Evolutionary conservation across 2,113 vertebrate species (phyloP), one percentile per base, ranked within the genome.

Genomic region (Scortum barcoo): DNA sequence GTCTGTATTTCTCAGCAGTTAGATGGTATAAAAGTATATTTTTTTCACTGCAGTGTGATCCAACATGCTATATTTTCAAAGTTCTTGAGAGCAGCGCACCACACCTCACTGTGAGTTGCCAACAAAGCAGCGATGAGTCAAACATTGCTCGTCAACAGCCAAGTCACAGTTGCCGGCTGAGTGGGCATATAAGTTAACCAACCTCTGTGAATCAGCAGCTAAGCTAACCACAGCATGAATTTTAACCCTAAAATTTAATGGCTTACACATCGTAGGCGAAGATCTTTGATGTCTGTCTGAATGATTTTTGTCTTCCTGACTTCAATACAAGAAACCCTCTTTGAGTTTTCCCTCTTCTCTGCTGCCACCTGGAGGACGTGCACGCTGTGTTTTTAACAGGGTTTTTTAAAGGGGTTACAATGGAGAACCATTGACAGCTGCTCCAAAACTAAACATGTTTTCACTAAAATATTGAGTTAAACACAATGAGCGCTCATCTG

Each of bases 311-410:
- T n/a, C n/a, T n/a, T n/a, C n/a, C n/a, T n/a, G n/a, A n/a, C n/a
- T n/a, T n/a, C n/a, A n/a, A n/a, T n/a, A n/a, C 6, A 56, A 62
- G n/a, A 63, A 40, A 42, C 8, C 16, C 30, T 20, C 1, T 54
- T 54, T 1, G 2, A 48, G 48, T 28, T 9, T 7, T 26, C 1
- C 33, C 16, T 77, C 56, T 28, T 22, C 66, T 50, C 71, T 82
- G 83, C 91, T 93, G 81, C 88, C 91, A 88, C 85, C 93, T 86
- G 57, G 65, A 79, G 93, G 78, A 50, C 19, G 11, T 79, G 73
- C 81, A 76, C 42, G 0, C 12, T 66, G 40, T 24, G 13, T 62
- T 28, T n/a, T n/a, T n/a, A n/a, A n/a, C n/a, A n/a, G n/a, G n/a
- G n/a, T n/a, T n/a, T n/a, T n/a, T n/a, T n/a, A n/a, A n/a, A n/a